A percentile compares a stretch with the other conserved stretches of the same genome.
phyloP scores from a whole-genome alignment of 2,113 vertebrate genomes.

The Rhinopithecus roxellana region DNA sequence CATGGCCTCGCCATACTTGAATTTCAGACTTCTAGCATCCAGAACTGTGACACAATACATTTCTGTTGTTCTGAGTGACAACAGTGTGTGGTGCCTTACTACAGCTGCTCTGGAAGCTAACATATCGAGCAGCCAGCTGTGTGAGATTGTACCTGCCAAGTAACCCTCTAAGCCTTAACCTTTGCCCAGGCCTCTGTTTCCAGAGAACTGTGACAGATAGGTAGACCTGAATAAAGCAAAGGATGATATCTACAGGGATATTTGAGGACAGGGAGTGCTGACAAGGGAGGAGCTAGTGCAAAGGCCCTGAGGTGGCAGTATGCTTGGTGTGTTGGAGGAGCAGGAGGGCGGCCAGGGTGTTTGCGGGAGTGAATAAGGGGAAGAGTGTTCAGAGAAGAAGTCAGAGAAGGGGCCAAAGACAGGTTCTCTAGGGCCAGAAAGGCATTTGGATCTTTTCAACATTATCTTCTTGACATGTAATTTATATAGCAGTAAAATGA shows the following conservation, averaged over 20 bases:
- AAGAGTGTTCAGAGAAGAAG: background rate
- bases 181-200: background rate
- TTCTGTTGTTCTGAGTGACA: background rate
- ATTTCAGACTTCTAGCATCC: background rate
- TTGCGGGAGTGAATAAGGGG: background rate
- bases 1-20: background rate
- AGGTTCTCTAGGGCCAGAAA: background rate
- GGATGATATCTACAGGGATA: background rate
- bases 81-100: background rate
- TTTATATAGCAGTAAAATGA: background rate
- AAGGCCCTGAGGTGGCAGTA: background rate
- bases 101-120: background rate
- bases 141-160: background rate
- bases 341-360: background rate
- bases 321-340: background rate
- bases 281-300: background rate
- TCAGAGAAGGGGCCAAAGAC: background rate
- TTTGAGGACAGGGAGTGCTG: background rate
- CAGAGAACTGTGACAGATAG: background rate
- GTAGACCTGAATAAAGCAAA: background rate
- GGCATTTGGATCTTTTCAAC: background rate
- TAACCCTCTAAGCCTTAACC: background rate
- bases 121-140: background rate
- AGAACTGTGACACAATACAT: background rate
- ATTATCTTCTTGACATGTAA: background rate